Evolutionary conservation across 2,113 vertebrate species (phyloP).

Genomic region (Thymallus thymallus): DNA sequence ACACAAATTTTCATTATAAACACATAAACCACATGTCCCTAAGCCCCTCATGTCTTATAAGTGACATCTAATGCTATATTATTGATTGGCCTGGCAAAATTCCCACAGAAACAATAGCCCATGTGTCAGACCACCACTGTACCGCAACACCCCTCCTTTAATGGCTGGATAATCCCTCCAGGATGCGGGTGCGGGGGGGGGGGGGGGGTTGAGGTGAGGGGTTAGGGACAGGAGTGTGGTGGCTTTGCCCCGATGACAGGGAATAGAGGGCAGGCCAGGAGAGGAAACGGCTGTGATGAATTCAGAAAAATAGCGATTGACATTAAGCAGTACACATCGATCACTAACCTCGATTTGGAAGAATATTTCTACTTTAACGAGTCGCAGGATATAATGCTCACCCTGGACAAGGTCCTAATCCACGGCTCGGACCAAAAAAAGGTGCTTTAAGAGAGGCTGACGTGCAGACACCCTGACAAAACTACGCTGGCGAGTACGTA

Average conservation of each 20-base stretch:
- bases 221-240: slow-evolving; percentile 14
- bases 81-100: slow-evolving; percentile 64
- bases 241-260: slow-evolving; percentile 4
- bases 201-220: background rate
- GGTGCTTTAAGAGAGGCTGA: too few species aligned
- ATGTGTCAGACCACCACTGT: slow-evolving; percentile 8
- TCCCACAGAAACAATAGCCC: slow-evolving; percentile 46
- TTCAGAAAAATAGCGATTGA: slow-evolving; percentile 71
- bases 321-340: slow-evolving; percentile 72
- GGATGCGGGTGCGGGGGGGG: slow-evolving; percentile 16
- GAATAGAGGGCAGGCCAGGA: slow-evolving; percentile 56
- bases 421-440: too few species aligned
- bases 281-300: slow-evolving; percentile 65
- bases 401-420: too few species aligned
- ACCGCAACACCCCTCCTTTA: slow-evolving; percentile 8
- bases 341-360: too few species aligned
- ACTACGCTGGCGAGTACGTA: too few species aligned
- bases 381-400: too few species aligned
- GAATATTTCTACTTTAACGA: too few species aligned
- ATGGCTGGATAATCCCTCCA: slow-evolving; percentile 28
- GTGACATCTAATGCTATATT: slow-evolving; percentile 71
- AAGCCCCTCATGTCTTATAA: slow-evolving; percentile 57
- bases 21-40: slow-evolving; percentile 63
- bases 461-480: too few species aligned
- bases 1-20: slow-evolving; percentile 39